Conservation (phyloP, 2,797 vertebrate species). For the Siniperca obscura region DNA sequence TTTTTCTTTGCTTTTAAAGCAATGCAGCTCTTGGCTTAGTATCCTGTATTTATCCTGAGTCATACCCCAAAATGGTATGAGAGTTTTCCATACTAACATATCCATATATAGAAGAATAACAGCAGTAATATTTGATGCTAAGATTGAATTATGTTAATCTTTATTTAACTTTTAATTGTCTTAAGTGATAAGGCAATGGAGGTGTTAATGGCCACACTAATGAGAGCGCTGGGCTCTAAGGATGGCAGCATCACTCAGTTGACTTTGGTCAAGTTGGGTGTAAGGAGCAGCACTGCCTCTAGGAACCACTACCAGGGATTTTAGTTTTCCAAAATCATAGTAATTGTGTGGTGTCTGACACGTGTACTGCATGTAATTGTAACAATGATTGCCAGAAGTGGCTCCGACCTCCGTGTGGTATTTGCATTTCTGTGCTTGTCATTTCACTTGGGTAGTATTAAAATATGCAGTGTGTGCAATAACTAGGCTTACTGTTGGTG, state of each 20-base stretch:
- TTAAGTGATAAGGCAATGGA: background rate
- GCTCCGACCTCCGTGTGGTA: slow-evolving; percentile 9
- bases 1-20: slow-evolving; percentile 22
- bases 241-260: background rate
- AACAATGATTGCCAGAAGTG: background rate
- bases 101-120: background rate
- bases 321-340: background rate
- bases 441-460: background rate
- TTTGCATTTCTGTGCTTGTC: slow-evolving; percentile 28
- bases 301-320: background rate
- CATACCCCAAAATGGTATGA: background rate
- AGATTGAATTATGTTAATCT: background rate
- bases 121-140: background rate
- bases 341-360: slow-evolving; percentile 31
- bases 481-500: background rate
- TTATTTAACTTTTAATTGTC: background rate
- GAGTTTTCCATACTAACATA: background rate
- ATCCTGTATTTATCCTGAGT: background rate
- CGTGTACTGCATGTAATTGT: slow-evolving; percentile 55
- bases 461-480: background rate
- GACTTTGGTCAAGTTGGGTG: slow-evolving; percentile 12
- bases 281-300: background rate
- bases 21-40: slow-evolving; percentile 2
- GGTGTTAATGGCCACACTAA: background rate
- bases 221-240: background rate